Base-by-base conservation (phyloP, 2,888 invertebrate species). In the Drosophila fulvimacula region DNA sequence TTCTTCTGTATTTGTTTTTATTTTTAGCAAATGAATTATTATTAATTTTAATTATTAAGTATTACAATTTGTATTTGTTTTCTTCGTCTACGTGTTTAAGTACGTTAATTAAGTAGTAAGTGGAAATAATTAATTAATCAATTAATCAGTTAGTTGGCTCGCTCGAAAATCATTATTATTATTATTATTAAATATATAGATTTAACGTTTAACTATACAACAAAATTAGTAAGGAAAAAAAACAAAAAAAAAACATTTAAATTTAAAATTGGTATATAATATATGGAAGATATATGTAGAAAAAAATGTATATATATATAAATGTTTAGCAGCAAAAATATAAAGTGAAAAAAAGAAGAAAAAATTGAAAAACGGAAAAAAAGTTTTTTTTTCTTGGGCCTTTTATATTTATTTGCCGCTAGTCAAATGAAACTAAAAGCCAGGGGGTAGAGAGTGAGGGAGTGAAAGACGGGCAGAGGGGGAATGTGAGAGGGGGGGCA, bases 401-500 rank as follows among this genome's bases (percentile, higher is more conserved):
- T 92, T 90, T 81, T 78, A 90, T 90, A 90, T 91, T 90, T 89
- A 92, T 92, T 92, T 92, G 92, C 90, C 83, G 82, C 91, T 76
- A 66, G 91, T 91, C 92, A 92, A 92, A 92, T 91, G 90, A 92
- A 92, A 91, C 84, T 89, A 91, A 92, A 92, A 92, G 92, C 91
- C 91, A 53, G 39, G 27, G n/a, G 27, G 36, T 11, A 52, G 15
- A 21, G 1, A 17, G 39, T 2, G 13, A 9, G 27, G 24, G 30
- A 44, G 15, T 30, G 51, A 41, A 15, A 32, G 56, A 51, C 30
- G 15, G 44, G 32, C 24, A 42, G 21, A 36, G 24, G 7, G 15
- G 38, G 24, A 15, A 2, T 5, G 39, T 15, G 24, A 36, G 10
- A 42, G 55, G 51, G 34, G 11, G 38, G 48, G 55, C 53, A 30